Conservation (phyloP, 2,113 vertebrate genomes). For the Alces alces region DNA sequence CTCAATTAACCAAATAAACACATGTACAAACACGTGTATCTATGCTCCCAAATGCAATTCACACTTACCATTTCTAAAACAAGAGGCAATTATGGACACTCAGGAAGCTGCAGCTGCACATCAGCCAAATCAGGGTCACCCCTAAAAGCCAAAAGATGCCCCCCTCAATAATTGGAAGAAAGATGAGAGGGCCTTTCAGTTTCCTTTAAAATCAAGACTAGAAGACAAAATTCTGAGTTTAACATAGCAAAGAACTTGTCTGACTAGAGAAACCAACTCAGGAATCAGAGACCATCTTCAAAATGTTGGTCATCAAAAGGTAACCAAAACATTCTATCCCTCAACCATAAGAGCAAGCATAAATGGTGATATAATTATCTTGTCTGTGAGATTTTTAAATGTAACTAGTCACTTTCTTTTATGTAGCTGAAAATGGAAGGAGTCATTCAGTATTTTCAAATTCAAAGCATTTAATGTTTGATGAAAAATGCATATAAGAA, state of each 20-base stretch:
- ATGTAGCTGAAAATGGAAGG: neutral
- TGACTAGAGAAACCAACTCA: neutral
- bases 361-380: neutral
- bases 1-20: constrained; percentile 5
- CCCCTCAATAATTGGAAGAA: neutral
- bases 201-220: neutral
- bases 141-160: neutral
- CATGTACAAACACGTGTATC: neutral
- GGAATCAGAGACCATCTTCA: neutral
- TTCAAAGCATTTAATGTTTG: neutral
- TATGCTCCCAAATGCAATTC: neutral
- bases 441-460: neutral
- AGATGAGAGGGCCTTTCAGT: neutral
- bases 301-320: neutral
- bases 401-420: neutral
- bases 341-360: neutral
- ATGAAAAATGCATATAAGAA: neutral
- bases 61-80: neutral
- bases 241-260: neutral
- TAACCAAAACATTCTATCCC: neutral
- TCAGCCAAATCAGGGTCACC: neutral
- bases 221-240: neutral
- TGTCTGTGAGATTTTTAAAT: neutral
- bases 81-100: neutral
- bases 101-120: neutral